These are phyloP conservation scores for Poeciliopsis turneri DNA, from an alignment of 2,797 vertebrate species.

Conservation along the genomic window DNA sequence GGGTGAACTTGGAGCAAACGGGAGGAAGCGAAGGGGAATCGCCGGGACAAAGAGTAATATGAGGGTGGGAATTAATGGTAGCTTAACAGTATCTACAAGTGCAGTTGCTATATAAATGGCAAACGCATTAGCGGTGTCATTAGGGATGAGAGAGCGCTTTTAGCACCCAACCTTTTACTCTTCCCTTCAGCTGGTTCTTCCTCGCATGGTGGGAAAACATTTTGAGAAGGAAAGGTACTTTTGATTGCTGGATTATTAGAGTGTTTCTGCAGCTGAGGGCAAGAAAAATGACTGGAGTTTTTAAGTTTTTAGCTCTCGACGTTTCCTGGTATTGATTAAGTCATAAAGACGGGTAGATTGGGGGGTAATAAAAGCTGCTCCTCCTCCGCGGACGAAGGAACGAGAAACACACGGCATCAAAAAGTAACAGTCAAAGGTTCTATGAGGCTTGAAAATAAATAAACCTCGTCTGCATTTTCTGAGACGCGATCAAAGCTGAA, in stretches of 20 bases:
- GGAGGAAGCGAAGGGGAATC: background rate
- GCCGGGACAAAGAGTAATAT: background rate
- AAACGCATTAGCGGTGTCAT: conserved; percentile 63
- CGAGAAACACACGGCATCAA: background rate
- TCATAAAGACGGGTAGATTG: background rate
- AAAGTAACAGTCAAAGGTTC: too few species aligned
- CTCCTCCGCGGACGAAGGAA: background rate
- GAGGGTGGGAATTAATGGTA: conserved; percentile 33
- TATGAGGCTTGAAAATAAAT: too few species aligned
- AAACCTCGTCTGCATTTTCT: too few species aligned
- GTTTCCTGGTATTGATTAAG: background rate
- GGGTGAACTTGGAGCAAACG: conserved; percentile 34
- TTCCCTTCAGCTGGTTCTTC: conserved; percentile 16
- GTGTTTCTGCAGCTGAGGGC: background rate
- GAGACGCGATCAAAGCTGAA: too few species aligned
- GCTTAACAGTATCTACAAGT: conserved; percentile 17
- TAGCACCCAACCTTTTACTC: conserved; percentile 51
- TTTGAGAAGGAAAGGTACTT: conserved; percentile 28
- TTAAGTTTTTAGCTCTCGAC: background rate
- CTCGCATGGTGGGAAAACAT: conserved; percentile 15
- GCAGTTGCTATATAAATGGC: conserved; percentile 60
- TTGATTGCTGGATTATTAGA: conserved; percentile 32
- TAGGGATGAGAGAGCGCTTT: conserved; percentile 55
- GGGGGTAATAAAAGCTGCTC: background rate
- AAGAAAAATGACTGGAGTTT: conserved; percentile 3